Percentiles rank a stretch among this genome's conserved stretches.
Conservation (phyloP, 2,797 vertebrate species). For the Adelosebastes latens region DNA sequence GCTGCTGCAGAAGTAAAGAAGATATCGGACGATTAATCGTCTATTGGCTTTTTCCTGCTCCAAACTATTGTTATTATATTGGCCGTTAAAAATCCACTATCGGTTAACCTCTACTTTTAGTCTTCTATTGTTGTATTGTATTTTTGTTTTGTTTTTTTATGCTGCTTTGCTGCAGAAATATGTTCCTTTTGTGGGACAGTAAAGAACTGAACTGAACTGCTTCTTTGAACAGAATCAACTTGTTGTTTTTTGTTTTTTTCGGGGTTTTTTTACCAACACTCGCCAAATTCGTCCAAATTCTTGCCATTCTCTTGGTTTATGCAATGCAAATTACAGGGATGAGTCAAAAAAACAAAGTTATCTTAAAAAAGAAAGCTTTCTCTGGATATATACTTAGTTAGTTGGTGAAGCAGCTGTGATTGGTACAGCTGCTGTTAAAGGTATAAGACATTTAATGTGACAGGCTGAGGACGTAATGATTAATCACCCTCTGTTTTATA, state of each 20-base stretch:
- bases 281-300: neutral
- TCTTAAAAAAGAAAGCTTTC: neutral
- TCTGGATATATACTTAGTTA: neutral
- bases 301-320: neutral
- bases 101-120: too few relatives aligned
- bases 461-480: conserved; percentile 21
- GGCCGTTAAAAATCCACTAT: too few relatives aligned
- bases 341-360: neutral
- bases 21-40: too few relatives aligned
- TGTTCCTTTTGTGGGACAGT: neutral
- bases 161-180: neutral
- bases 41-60: too few relatives aligned
- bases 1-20: too few relatives aligned
- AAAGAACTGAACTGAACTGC: neutral
- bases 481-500: conserved; percentile 13
- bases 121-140: neutral
- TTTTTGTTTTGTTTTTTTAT: neutral
- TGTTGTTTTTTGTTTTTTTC: neutral
- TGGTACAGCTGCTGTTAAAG: neutral
- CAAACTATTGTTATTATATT: too few relatives aligned
- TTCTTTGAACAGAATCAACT: neutral
- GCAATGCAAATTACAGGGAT: neutral
- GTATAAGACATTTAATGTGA: conserved; percentile 10
- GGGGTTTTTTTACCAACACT: neutral
- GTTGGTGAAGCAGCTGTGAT: neutral